Conservation (phyloP, 2,113 vertebrate genomes). For the Bubo blakistoni region DNA sequence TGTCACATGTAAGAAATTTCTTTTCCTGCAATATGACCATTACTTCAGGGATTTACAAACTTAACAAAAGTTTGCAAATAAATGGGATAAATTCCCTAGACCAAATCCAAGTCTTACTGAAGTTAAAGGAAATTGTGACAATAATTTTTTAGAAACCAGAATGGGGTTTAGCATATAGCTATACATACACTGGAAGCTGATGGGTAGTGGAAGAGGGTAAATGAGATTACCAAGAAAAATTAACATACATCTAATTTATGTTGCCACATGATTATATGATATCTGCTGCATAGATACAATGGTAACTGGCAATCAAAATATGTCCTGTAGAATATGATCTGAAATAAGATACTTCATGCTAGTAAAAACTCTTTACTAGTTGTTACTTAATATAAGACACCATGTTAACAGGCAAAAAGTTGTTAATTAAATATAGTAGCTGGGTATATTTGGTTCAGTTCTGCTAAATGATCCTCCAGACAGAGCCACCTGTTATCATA, state of each 20-base stretch:
- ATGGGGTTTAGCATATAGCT: neutral
- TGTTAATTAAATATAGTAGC: neutral
- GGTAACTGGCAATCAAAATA: neutral
- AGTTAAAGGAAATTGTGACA: neutral
- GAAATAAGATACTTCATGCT: neutral
- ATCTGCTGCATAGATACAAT: neutral
- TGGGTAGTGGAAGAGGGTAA: neutral
- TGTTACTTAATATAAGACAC: neutral
- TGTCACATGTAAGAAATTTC: constrained; percentile 23
- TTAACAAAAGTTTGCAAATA: constrained; percentile 34
- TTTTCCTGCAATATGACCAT: neutral
- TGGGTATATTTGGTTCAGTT: neutral
- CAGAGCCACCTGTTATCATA: neutral
- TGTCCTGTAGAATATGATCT: neutral
- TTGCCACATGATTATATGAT: neutral
- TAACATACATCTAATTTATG: neutral
- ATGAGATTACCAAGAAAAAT: neutral
- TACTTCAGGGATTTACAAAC: constrained; percentile 27
- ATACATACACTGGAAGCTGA: neutral
- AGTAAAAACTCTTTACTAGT: neutral
- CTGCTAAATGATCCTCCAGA: neutral
- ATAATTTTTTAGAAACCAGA: neutral
- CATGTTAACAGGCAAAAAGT: neutral
- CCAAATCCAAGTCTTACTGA: constrained; percentile 8
- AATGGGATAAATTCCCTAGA: constrained; percentile 39